Evolutionary conservation across 2,888 invertebrate species (phyloP).

Genomic region (Tachystola acroxantha): DNA sequence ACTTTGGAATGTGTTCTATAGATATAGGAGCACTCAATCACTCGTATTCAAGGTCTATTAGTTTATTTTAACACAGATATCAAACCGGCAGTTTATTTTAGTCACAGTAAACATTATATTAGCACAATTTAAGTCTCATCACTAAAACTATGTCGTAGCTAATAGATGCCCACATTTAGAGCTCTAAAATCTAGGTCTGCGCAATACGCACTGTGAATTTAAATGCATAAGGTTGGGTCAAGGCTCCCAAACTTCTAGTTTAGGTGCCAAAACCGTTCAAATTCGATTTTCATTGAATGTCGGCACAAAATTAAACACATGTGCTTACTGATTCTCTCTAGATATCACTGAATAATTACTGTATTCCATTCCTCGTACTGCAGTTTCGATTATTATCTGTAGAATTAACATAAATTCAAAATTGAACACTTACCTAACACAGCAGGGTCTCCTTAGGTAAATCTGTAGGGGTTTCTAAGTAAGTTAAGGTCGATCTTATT

Average conservation of each 20-base stretch:
- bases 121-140: background rate
- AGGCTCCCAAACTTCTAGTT: constrained; percentile 49
- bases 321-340: background rate
- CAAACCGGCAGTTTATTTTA: background rate
- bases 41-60: constrained; percentile 3
- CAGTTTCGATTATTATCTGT: constrained; percentile 13
- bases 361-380: constrained; percentile 35
- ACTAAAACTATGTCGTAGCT: constrained; percentile 2
- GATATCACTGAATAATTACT: constrained; percentile 12
- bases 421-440: constrained; percentile 42
- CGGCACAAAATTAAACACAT: background rate
- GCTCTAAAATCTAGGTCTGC: constrained; percentile 36
- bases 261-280: constrained; percentile 17
- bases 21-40: background rate
- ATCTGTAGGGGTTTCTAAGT: constrained; percentile 18
- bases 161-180: constrained; percentile 16
- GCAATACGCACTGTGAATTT: constrained; percentile 36
- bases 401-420: constrained; percentile 10
- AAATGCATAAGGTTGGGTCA: constrained; percentile 53
- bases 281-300: background rate
- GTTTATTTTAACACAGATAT: background rate
- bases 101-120: background rate
- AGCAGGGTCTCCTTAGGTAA: constrained; percentile 27
- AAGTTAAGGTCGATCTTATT: constrained; percentile 22
- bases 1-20: too few relatives aligned